A percentile compares a stretch with the other conserved stretches of the same genome.
These are phyloP conservation scores for Spea hammondii DNA, from an alignment of 2,797 vertebrate genomes.

Conservation along the genomic window DNA sequence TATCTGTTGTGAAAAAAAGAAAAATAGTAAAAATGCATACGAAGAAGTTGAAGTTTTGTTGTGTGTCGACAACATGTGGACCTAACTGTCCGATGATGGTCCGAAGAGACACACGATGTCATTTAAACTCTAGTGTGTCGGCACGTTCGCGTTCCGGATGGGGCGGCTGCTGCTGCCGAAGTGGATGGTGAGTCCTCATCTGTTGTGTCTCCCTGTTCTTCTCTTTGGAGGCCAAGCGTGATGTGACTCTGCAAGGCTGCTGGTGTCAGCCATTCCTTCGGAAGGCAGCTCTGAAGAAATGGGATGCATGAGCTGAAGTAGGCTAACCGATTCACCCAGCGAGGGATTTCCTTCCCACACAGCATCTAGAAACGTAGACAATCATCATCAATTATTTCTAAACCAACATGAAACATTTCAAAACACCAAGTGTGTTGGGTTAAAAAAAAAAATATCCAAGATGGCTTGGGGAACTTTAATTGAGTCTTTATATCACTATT, in stretches of 20 bases:
- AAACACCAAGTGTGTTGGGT: too few relatives aligned
- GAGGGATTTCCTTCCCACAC: constrained; percentile 87
- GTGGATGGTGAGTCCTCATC: constrained; percentile 82
- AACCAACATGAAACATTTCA: too few relatives aligned
- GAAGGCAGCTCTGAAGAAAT: constrained; percentile 91
- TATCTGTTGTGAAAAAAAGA: background rate
- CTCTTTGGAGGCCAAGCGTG: constrained; percentile 86
- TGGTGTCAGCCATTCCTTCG: constrained; percentile 90
- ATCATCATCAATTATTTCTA: background rate
- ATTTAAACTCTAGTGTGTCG: constrained; percentile 84
- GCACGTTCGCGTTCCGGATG: constrained; percentile 78
- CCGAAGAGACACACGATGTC: constrained; percentile 22
- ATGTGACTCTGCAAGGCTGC: constrained; percentile 92
- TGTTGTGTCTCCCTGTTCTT: constrained; percentile 77
- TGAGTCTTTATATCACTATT: too few relatives aligned
- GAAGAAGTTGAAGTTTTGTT: background rate
- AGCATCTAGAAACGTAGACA: constrained; percentile 70
- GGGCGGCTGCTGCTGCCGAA: constrained; percentile 63
- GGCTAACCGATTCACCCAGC: constrained; percentile 92
- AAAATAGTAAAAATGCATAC: constrained; percentile 16
- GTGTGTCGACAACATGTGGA: constrained; percentile 11
- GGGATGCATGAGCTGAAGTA: constrained; percentile 95
- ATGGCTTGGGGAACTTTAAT: too few relatives aligned
- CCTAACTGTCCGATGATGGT: background rate
- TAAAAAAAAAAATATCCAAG: too few relatives aligned